These are phyloP conservation scores for Pangasius larnaudii DNA, from an alignment of 2,797 vertebrate species.

Conservation along the genomic window DNA sequence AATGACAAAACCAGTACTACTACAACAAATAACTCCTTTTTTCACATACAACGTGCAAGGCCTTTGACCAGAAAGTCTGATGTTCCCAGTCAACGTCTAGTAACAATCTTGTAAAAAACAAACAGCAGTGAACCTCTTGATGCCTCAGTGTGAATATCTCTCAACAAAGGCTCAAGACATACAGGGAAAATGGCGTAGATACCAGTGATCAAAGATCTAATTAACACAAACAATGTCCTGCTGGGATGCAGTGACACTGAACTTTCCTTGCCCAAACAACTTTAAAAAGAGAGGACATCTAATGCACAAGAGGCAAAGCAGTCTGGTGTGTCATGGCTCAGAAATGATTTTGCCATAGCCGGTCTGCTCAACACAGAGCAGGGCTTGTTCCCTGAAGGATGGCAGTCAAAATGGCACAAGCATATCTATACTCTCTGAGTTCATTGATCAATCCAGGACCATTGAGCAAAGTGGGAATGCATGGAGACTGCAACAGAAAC, in stretches of 20 bases:
- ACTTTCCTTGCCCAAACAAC: background rate
- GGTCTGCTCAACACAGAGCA: conserved; percentile 13
- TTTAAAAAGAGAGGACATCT: background rate
- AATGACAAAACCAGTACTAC: background rate
- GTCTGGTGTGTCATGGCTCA: background rate
- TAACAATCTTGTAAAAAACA: background rate
- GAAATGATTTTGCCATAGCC: background rate
- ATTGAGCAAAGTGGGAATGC: conserved; percentile 2
- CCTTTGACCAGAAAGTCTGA: background rate
- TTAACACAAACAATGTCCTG: conserved; percentile 5
- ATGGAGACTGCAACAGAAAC: conserved; percentile 30
- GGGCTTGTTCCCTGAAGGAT: background rate
- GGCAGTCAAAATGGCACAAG: conserved; percentile 18
- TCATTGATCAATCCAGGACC: conserved; percentile 27
- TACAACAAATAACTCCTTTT: background rate
- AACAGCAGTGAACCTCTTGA: background rate
- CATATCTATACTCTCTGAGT: background rate
- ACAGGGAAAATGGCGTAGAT: background rate
- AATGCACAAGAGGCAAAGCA: conserved; percentile 4
- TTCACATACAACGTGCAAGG: background rate
- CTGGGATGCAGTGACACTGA: conserved; percentile 8
- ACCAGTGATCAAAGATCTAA: background rate
- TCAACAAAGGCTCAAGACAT: background rate
- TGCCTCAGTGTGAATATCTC: conserved; percentile 8
- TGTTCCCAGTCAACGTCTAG: background rate